Conservation (phyloP, 1,140 invertebrate genomes). For the Chelonus insularis region DNA sequence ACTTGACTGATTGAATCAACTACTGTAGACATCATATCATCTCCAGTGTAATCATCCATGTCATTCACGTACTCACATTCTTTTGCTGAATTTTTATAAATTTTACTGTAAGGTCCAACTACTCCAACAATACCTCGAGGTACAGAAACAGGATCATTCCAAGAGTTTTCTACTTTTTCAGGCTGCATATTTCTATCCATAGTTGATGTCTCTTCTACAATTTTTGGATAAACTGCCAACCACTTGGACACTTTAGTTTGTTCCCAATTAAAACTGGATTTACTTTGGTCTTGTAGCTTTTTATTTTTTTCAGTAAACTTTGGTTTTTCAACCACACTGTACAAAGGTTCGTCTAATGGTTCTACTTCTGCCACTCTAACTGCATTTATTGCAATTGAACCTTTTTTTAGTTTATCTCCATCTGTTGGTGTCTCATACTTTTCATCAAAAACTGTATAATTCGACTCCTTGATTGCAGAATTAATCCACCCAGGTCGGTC, state of each 20-base stretch:
- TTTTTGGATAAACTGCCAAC: conserved; percentile 24
- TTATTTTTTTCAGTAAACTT: conserved; percentile 9
- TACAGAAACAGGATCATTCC: conserved; percentile 15
- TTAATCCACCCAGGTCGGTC: conserved; percentile 42
- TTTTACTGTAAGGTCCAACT: conserved; percentile 41
- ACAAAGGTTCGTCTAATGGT: conserved; percentile 32
- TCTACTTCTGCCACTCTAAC: conserved; percentile 28
- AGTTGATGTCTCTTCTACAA: background rate
- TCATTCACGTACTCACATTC: conserved; percentile 44
- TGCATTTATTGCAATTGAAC: conserved; percentile 34
- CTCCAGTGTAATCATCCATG: conserved; percentile 33
- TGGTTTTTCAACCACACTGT: conserved; percentile 46
- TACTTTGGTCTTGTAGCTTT: conserved; percentile 15
- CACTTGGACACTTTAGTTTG: conserved; percentile 40
- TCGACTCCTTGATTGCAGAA: conserved; percentile 40
- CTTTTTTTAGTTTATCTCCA: background rate
- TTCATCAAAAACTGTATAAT: conserved; percentile 41
- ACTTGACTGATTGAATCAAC: conserved; percentile 20
- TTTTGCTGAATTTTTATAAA: conserved; percentile 40
- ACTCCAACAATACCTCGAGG: conserved; percentile 47
- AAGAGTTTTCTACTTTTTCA: conserved; percentile 11
- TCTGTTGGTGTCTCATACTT: conserved; percentile 1
- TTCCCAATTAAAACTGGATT: conserved; percentile 20
- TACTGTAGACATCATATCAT: conserved; percentile 22
- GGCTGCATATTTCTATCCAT: background rate